phyloP scores from a whole-genome alignment of 2,113 vertebrate genomes.

The Lichenostomus cassidix region DNA sequence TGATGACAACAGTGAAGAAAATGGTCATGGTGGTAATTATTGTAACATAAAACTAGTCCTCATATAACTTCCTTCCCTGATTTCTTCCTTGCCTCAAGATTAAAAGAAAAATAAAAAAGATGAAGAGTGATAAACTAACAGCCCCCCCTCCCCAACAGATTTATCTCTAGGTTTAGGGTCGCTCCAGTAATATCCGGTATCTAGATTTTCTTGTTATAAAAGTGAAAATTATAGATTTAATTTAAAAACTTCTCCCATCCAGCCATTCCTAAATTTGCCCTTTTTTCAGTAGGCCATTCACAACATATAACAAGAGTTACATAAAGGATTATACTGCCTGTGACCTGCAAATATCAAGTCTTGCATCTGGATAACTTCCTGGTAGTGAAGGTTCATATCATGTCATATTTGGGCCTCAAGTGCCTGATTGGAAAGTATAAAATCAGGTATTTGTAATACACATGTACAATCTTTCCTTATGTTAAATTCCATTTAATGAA shows the following conservation, averaged over 20 bases:
- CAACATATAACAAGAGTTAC: not conserved
- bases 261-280: not conserved
- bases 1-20: not conserved
- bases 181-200: not conserved
- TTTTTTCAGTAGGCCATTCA: not conserved
- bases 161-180: not conserved
- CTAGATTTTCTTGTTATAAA: not conserved
- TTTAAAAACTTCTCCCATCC: not conserved
- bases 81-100: not conserved
- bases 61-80: not conserved
- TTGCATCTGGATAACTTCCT: not conserved
- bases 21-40: not conserved
- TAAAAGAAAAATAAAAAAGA: not conserved
- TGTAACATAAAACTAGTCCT: not conserved
- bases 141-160: accelerated
- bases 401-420: not conserved
- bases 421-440: not conserved
- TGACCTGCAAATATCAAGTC: not conserved
- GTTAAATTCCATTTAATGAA: not conserved
- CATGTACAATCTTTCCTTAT: not conserved
- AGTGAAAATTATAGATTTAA: not conserved
- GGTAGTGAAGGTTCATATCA: not conserved
- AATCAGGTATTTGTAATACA: not conserved
- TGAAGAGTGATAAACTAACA: not conserved
- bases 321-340: not conserved